Percentiles rank a stretch among this genome's conserved stretches.
phyloP scores from a whole-genome alignment of 2,797 vertebrate species.

The Lepilemur ruficaudatus region DNA sequence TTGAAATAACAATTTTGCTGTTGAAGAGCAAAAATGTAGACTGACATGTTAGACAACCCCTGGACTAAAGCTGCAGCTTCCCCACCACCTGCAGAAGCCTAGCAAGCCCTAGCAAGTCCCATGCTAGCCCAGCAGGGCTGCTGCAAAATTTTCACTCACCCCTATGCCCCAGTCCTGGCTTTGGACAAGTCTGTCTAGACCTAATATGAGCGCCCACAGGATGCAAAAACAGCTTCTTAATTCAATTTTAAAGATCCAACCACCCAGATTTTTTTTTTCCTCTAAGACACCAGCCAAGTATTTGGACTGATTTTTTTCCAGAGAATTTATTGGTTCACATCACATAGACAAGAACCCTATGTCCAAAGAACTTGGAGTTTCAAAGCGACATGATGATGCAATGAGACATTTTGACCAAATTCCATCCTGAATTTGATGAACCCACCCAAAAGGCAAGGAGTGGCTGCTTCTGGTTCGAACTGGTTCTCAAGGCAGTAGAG shows the following conservation, averaged over 20 bases:
- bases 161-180: not conserved
- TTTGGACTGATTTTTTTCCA: constrained; percentile 53
- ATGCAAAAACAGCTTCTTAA: constrained; percentile 29
- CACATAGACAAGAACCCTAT: constrained; percentile 68
- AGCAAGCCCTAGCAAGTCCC: not conserved
- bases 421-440: constrained; percentile 43
- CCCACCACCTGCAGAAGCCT: not conserved
- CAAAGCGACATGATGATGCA: constrained; percentile 56
- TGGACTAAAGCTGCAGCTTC: not conserved
- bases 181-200: not conserved
- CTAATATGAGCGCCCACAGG: not conserved
- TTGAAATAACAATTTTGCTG: not conserved
- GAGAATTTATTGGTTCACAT: constrained; percentile 63
- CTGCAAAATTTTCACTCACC: not conserved
- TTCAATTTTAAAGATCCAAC: constrained; percentile 47
- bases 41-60: not conserved
- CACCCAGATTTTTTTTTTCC: not conserved
- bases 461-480: not conserved
- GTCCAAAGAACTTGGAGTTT: constrained; percentile 69
- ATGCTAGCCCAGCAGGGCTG: not conserved
- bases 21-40: not conserved
- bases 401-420: constrained; percentile 62
- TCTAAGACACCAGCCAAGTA: constrained; percentile 24
- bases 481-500: not conserved
- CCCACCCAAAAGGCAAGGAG: constrained; percentile 16